Evolutionary conservation across 2,113 vertebrate species (phyloP).

Genomic region (Phainopepla nitens): DNA sequence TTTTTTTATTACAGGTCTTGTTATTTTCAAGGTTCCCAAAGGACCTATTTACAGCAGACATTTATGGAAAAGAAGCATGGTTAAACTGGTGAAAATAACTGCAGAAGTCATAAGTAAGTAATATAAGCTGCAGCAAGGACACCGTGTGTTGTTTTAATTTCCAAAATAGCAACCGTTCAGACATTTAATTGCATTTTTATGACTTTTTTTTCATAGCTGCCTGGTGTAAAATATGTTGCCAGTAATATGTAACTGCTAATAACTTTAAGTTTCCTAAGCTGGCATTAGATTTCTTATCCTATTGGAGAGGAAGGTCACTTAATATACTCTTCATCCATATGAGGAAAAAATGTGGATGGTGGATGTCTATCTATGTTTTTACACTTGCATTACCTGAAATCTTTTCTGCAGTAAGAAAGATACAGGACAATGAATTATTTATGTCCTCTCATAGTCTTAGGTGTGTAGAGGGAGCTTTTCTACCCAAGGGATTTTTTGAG

Average conservation of each 20-base stretch:
- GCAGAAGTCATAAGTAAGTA: conserved; percentile 72
- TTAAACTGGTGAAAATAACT: conserved; percentile 76
- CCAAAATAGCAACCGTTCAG: conserved; percentile 79
- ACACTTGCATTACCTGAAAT: neutral
- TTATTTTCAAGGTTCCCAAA: conserved; percentile 76
- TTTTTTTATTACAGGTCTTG: conserved; percentile 81
- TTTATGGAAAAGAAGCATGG: conserved; percentile 78
- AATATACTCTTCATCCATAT: neutral
- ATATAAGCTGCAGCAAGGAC: conserved; percentile 69
- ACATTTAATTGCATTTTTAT: conserved; percentile 76
- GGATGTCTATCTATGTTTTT: neutral
- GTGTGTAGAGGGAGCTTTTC: neutral
- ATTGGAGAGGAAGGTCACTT: conserved; percentile 27
- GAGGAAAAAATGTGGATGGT: neutral
- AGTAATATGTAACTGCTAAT: conserved; percentile 74
- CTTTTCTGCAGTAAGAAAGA: neutral
- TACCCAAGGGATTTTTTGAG: neutral
- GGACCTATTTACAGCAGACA: conserved; percentile 72
- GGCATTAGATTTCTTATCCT: conserved; percentile 45
- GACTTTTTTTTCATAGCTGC: conserved; percentile 66
- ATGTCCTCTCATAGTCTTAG: neutral
- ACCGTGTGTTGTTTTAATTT: conserved; percentile 72
- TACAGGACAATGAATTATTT: neutral
- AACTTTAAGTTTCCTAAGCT: conserved; percentile 60
- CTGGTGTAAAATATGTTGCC: conserved; percentile 71